Conservation (phyloP, 2,888 invertebrate genomes). For the Danaus chrysippus region DNA sequence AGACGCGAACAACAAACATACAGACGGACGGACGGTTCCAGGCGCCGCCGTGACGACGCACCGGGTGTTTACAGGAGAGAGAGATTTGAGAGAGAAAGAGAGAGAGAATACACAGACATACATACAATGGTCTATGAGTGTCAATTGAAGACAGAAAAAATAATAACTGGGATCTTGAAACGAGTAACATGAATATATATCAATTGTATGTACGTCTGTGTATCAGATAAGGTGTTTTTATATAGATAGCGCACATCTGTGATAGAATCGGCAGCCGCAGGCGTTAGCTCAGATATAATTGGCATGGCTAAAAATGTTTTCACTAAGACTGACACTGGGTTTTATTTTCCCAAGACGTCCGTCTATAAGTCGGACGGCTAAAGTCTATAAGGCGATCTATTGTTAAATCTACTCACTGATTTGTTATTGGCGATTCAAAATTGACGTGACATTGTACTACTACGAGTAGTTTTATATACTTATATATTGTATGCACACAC, state of each 20-base stretch:
- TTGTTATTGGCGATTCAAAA: constrained; percentile 11
- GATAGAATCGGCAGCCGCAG: constrained; percentile 59
- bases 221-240: constrained; percentile 54
- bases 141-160: too few species aligned
- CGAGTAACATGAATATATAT: too few species aligned
- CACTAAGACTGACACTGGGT: constrained; percentile 7
- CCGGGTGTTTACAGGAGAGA: constrained; percentile 63
- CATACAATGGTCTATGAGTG: too few species aligned
- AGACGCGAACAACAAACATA: background rate
- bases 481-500: constrained; percentile 7
- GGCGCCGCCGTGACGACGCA: constrained; percentile 33
- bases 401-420: background rate
- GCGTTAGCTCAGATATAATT: constrained; percentile 14
- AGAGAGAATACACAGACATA: too few species aligned
- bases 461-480: constrained; percentile 15
- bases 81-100: too few species aligned
- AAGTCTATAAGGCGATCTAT: background rate
- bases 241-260: constrained; percentile 67
- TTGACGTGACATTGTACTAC: background rate
- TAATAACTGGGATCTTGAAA: too few species aligned
- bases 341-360: background rate
- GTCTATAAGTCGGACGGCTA: constrained; percentile 9
- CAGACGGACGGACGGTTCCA: constrained; percentile 9
- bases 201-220: constrained; percentile 27
- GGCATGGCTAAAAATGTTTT: constrained; percentile 18